Evolutionary conservation across 2,113 vertebrate genomes (phyloP).

Genomic region (Bubo scandiacus): DNA sequence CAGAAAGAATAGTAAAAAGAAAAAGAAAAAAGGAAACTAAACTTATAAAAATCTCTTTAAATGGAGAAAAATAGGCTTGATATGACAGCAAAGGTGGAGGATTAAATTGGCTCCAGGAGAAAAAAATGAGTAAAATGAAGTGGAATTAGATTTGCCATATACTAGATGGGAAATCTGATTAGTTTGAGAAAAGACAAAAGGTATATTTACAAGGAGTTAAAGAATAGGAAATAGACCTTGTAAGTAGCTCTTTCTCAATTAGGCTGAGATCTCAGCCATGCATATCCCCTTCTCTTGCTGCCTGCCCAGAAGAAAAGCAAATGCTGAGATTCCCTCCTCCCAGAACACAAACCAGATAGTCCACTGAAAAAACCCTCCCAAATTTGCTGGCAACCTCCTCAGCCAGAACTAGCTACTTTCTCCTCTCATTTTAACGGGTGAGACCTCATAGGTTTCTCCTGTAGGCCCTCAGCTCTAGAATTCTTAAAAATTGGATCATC

Average conservation of each 20-base stretch:
- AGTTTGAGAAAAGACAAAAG: not conserved
- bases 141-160: not conserved
- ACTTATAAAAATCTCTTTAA: not conserved
- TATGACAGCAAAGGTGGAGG: not conserved
- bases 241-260: not conserved
- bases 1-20: not conserved
- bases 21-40: not conserved
- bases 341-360: not conserved
- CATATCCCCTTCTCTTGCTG: not conserved
- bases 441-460: not conserved
- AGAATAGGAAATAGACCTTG: not conserved
- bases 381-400: not conserved
- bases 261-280: not conserved
- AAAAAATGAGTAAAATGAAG: not conserved
- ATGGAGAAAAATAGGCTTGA: not conserved
- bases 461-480: not conserved
- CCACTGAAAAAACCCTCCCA: not conserved
- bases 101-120: not conserved
- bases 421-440: not conserved
- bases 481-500: not conserved
- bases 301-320: not conserved
- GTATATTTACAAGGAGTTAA: not conserved
- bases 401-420: not conserved
- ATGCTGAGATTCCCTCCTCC: not conserved
- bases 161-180: not conserved